Percentiles rank a stretch among this genome's conserved stretches.
phyloP scores from a whole-genome alignment of 2,113 vertebrate genomes.

The Mobula birostris region DNA sequence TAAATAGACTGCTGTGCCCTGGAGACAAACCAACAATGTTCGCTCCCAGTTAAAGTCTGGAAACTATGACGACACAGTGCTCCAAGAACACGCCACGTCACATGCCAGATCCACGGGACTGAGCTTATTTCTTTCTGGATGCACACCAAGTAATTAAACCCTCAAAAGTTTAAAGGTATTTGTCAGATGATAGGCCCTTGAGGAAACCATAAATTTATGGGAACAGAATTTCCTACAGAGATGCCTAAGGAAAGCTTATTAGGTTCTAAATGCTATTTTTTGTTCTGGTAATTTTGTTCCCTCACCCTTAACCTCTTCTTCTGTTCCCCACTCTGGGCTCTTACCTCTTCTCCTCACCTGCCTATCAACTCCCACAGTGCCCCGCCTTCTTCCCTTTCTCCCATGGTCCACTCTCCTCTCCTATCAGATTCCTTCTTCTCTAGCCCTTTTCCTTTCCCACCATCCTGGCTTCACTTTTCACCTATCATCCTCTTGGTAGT shows the following conservation, averaged over 20 bases:
- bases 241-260: background rate
- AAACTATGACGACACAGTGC: background rate
- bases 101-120: background rate
- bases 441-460: too few species aligned
- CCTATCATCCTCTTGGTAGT: too few species aligned
- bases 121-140: background rate
- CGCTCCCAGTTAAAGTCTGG: background rate
- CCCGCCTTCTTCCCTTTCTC: too few species aligned
- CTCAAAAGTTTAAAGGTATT: background rate
- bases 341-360: too few species aligned
- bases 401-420: too few species aligned
- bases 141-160: background rate
- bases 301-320: too few species aligned
- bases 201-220: background rate
- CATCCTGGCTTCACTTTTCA: too few species aligned
- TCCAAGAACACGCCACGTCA: background rate
- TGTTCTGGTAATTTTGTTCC: too few species aligned
- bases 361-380: too few species aligned
- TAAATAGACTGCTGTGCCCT: background rate
- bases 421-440: too few species aligned
- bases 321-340: too few species aligned
- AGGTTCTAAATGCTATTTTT: background rate
- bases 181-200: background rate
- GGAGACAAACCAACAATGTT: background rate
- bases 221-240: background rate